Base-by-base conservation (phyloP, 2,888 invertebrate genomes). In the Willowsia nigromaculata region DNA sequence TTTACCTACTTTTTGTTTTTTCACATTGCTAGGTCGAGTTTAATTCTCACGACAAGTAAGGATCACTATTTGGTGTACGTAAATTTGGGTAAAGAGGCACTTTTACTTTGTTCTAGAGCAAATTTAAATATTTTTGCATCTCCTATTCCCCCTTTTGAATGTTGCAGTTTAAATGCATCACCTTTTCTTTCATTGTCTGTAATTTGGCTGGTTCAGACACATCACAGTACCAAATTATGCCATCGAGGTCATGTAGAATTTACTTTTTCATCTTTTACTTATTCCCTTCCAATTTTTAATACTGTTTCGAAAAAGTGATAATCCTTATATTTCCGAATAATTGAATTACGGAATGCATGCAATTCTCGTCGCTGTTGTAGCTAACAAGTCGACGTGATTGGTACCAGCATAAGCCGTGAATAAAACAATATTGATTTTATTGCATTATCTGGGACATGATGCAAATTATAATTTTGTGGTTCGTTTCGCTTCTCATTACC, bases 1-100 rank as follows among this genome's bases (percentile, higher is more conserved):
- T 85, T 85, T 85, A 78, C 85, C 85, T 85, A 78, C 85, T 85
- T 78, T 85, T 74, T 9, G 11, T 18, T 74, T 74, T 74, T 76
- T 56, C 33, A 47, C 30, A 1, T 25, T 56, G 43, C 53, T 78
- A 78, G 78, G 53, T 59, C 56, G 59, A 80, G 80, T 80, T 40
- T 56, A 47, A 71, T n/a, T n/a, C 15, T 50, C 76, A 43, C 50
- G 27, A 47, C 30, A n/a, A n/a, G n/a, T n/a, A n/a, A n/a, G n/a
- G n/a, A n/a, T n/a, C n/a, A n/a, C n/a, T n/a, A n/a, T n/a, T n/a
- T n/a, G n/a, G n/a, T 11, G 40, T 40, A 40, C 40, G 40, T 47
- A 15, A 11, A 47, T 81, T 78, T 22, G 18, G 56, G 56, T 78
- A 78, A 78, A 53, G 33, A 80, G 56, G 56, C 33, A 71, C 1